These are phyloP conservation scores for Anodontia alba DNA, from an alignment of 2,888 invertebrate species.

Conservation along the genomic window DNA sequence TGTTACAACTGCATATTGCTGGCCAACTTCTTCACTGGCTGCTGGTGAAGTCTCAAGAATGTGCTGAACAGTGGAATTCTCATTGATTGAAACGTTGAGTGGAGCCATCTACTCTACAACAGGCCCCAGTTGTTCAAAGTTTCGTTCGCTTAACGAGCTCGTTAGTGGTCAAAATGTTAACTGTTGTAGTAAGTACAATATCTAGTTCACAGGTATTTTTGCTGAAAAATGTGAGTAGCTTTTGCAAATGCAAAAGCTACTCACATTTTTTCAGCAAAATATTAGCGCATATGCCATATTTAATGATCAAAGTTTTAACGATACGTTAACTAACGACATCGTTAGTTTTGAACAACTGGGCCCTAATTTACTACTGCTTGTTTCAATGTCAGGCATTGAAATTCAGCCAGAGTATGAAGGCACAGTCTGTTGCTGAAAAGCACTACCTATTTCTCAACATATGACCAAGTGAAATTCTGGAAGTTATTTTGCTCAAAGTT, in stretches of 20 bases:
- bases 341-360: too few species aligned
- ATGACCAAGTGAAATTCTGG: not conserved
- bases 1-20: conserved; percentile 40
- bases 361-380: not conserved
- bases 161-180: too few species aligned
- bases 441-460: conserved; percentile 2
- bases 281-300: too few species aligned
- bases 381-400: not conserved
- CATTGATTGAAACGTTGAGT: conserved; percentile 16
- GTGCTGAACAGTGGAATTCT: conserved; percentile 38
- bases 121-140: too few species aligned
- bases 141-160: too few species aligned
- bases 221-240: too few species aligned
- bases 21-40: conserved; percentile 37
- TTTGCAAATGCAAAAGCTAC: too few species aligned
- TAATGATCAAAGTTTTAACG: too few species aligned
- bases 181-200: too few species aligned
- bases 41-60: conserved; percentile 31
- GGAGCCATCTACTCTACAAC: conserved; percentile 35
- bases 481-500: not conserved
- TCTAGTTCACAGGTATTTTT: too few species aligned
- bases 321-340: too few species aligned
- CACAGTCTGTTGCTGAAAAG: conserved; percentile 6
- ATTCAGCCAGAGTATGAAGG: conserved; percentile 34
- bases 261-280: too few species aligned